Conservation (phyloP, 2,797 vertebrate species). For the Pseudomugil tenellus region DNA sequence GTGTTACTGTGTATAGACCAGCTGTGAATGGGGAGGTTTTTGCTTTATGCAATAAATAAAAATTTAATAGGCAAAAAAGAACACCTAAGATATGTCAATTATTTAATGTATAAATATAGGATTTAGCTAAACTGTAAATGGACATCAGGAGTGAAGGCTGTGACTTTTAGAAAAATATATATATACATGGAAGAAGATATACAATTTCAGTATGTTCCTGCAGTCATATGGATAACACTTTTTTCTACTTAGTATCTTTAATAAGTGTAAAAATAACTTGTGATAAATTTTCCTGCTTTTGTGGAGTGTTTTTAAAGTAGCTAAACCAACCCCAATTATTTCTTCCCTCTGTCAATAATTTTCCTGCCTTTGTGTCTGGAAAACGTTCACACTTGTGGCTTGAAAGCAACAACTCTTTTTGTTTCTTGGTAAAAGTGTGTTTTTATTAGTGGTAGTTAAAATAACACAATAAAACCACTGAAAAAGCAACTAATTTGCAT, state of each 20-base stretch:
- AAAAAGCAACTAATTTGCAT: no score
- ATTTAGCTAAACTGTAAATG: no score
- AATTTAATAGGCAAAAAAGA: background rate
- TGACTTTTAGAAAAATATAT: background rate
- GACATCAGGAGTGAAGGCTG: background rate
- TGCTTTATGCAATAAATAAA: background rate
- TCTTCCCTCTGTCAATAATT: background rate
- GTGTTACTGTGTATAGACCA: constrained; percentile 6
- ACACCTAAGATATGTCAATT: background rate
- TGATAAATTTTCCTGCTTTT: background rate
- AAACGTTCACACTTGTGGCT: background rate
- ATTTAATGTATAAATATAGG: background rate
- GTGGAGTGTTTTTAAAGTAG: background rate
- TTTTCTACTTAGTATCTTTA: no score
- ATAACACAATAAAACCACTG: no score
- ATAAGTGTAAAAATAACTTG: background rate
- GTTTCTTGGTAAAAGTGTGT: no score
- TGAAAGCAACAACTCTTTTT: no score
- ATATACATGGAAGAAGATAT: background rate
- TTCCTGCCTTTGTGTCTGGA: background rate
- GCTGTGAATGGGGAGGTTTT: background rate
- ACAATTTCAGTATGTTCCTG: background rate
- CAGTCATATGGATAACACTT: background rate
- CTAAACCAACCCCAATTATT: background rate
- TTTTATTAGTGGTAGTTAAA: no score